Evolutionary conservation across 2,888 invertebrate species (phyloP), one percentile per base, ranked within the genome.

Genomic region (Dicycla oo): DNA sequence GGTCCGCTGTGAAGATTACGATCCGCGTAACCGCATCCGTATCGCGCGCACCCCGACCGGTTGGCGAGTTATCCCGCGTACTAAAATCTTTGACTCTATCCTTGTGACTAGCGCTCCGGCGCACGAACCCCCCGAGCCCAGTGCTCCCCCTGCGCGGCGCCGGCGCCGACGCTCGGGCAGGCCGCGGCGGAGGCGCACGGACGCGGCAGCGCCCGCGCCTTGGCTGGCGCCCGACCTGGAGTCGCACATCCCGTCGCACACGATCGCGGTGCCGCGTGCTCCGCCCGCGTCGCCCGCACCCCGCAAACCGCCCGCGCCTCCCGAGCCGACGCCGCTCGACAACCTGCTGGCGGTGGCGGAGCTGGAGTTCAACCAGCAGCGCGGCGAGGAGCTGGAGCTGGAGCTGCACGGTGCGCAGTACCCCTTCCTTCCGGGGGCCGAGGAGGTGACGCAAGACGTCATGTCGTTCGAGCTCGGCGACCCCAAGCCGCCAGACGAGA

Each of bases 1-100:
- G 93, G 98, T 98, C 87, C 97, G 97, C 93, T 98, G 98, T 95
- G 98, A 98, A 94, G 98, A 98, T 92, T 98, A 98, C 96, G 98
- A 98, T 96, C 97, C 97, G 92, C 96, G 98, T 75, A 98, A 98
- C 94, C 97, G 98, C 77, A 98, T 98, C 89, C 97, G 98, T 88
- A 96, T 98, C 90, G 98, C 98, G 85, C 98, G 98, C 91, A 98
- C 98, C 34, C 96, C 97, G 57, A 96, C 97, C 91, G 98, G 98
- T 88, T 98, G 98, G 98, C 97, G 97, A 75, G 98, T 98, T 73
- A 98, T 97, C 94, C 98, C 98, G 87, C 97, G 98, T 87, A 98
- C 98, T 64, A 97, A 97, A 91, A 96, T 94, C 90, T 94, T 94
- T 92, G 92, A 96, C 96, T 89, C 95, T 88, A 93, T 96, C 90